These are phyloP conservation scores for Lophius americanus DNA, from an alignment of 2,797 vertebrate genomes.

Conservation along the genomic window DNA sequence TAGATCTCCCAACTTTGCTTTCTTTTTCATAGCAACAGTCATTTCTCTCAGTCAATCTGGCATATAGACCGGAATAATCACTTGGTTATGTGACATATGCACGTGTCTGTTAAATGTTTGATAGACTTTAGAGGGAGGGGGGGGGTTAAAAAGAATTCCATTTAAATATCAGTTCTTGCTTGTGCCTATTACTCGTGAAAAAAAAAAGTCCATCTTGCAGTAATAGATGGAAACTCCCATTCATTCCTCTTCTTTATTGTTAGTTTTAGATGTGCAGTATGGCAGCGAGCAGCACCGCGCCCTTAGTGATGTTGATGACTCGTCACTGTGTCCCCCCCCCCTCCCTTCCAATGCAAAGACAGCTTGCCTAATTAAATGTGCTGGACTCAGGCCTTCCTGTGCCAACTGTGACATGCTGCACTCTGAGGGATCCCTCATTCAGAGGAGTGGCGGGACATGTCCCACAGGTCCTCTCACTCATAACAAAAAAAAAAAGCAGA, in stretches of 20 bases:
- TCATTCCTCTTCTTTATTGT: slow-evolving; percentile 7
- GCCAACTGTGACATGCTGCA: slow-evolving; percentile 68
- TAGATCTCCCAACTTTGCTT: slow-evolving; percentile 74
- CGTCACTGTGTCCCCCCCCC: slow-evolving; percentile 57
- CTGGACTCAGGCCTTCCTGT: slow-evolving; percentile 63
- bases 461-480: slow-evolving; percentile 25
- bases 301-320: slow-evolving; percentile 72
- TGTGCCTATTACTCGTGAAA: slow-evolving; percentile 29
- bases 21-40: slow-evolving; percentile 69
- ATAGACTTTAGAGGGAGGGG: too few species aligned
- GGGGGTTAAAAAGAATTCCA: neutral
- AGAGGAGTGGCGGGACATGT: slow-evolving; percentile 26
- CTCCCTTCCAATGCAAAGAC: slow-evolving; percentile 68
- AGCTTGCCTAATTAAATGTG: slow-evolving; percentile 71
- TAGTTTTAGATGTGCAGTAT: slow-evolving; percentile 44
- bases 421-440: slow-evolving; percentile 59
- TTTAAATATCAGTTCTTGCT: slow-evolving; percentile 14
- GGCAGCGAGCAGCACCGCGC: slow-evolving; percentile 54
- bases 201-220: slow-evolving; percentile 11
- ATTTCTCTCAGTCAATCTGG: slow-evolving; percentile 21
- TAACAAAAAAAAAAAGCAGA: neutral
- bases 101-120: neutral
- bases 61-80: slow-evolving; percentile 53
- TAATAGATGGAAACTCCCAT: slow-evolving; percentile 7
- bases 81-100: slow-evolving; percentile 2